phyloP scores from a whole-genome alignment of 2,888 invertebrate genomes.

The Sesia bembeciformis region DNA sequence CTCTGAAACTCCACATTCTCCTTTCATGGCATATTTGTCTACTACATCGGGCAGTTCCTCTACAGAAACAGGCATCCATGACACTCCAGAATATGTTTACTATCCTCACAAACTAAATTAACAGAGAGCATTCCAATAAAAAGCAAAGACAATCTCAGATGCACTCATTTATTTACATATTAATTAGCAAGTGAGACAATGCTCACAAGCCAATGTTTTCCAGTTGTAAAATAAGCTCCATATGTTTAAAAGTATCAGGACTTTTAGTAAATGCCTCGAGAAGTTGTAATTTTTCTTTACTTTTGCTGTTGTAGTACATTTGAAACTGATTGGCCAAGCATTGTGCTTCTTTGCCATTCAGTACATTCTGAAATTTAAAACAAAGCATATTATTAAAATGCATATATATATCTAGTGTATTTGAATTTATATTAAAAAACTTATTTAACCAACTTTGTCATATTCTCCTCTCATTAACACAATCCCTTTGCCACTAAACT shows the following conservation, averaged over 20 bases:
- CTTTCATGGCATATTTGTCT: too few species aligned
- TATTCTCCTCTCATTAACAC: slow-evolving; percentile 91
- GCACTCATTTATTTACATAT: slow-evolving; percentile 1
- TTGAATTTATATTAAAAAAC: not conserved
- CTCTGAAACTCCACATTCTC: too few species aligned
- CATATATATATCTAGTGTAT: not conserved
- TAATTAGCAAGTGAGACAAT: slow-evolving; percentile 9
- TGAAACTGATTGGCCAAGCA: slow-evolving; percentile 90
- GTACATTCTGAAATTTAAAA: slow-evolving; percentile 69
- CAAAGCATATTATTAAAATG: not conserved
- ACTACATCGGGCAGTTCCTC: not conserved
- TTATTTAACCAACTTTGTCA: slow-evolving; percentile 67
- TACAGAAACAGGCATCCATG: slow-evolving; percentile 12
- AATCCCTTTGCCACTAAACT: slow-evolving; percentile 81
- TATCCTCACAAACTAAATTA: slow-evolving; percentile 51
- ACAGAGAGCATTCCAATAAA: slow-evolving; percentile 8
- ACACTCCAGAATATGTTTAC: slow-evolving; percentile 48
- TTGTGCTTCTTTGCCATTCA: slow-evolving; percentile 86
- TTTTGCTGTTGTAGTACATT: slow-evolving; percentile 84
- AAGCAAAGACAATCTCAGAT: not conserved
- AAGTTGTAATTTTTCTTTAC: slow-evolving; percentile 75
- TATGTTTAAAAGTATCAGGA: slow-evolving; percentile 86
- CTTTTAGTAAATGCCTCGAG: slow-evolving; percentile 79
- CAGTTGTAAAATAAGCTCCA: slow-evolving; percentile 85
- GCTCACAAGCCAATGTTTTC: slow-evolving; percentile 75